phyloP scores from a whole-genome alignment of 2,888 invertebrate genomes.

The Cancer borealis region DNA sequence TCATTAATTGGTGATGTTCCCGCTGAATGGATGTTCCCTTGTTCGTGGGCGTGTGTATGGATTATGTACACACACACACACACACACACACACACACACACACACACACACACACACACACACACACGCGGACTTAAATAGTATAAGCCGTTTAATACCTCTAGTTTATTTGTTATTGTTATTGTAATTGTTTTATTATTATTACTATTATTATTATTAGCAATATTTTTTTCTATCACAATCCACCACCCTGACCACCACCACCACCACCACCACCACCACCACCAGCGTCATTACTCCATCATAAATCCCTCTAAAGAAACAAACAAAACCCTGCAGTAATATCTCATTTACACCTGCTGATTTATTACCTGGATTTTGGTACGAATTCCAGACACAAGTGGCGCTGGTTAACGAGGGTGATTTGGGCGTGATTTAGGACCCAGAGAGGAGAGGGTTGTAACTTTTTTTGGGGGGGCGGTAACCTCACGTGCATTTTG shows the following conservation, averaged over 20 bases:
- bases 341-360: not conserved
- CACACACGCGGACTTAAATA: not conserved
- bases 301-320: slow-evolving; percentile 23
- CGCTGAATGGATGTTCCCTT: not conserved
- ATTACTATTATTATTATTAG: not conserved
- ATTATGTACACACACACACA: not conserved
- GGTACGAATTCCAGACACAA: not conserved
- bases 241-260: not conserved
- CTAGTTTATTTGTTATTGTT: not conserved
- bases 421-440: not conserved
- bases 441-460: not conserved
- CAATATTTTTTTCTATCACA: not conserved
- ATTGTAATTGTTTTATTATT: slow-evolving; percentile 8
- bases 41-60: slow-evolving; percentile 12
- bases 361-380: not conserved
- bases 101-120: slow-evolving; percentile 33
- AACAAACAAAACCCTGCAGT: not conserved
- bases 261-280: not conserved
- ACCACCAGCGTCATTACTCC: not conserved
- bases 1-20: slow-evolving; percentile 24
- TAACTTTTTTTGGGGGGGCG: too few relatives aligned
- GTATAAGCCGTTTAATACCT: not conserved
- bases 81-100: slow-evolving; percentile 36
- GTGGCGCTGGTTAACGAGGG: not conserved
- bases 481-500: not conserved